Base-by-base conservation (phyloP, 2,113 vertebrate species). In the Pipa parva region DNA sequence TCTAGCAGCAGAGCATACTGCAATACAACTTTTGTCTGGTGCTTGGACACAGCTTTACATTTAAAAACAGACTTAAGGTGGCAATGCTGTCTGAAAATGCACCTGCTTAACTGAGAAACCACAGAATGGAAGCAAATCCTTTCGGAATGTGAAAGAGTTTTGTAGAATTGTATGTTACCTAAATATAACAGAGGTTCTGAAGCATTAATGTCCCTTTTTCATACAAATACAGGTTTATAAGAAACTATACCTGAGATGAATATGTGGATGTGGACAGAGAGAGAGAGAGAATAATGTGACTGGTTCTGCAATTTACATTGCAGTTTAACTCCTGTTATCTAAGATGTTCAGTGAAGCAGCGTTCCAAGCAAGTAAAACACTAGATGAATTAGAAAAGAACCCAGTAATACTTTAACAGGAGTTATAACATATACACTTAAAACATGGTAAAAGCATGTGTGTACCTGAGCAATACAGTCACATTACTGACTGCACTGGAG, bases 381-480 rank as follows among this genome's bases (percentile, higher is more conserved):
- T 60, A 18, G 17, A 58, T 28, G 11, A 51, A 36, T 36, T 68
- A 24, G 33, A 58, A 58, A 21, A 36, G 17, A 20, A 49, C 17
- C 54, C 54, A 36, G 17, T 61, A 69, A 69, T 61, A 69, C 66
- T 69, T 59, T 42, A 18, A 25, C 11, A 26, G 28, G 28, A 4
- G 37, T n/a, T 66, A 29, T 59, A 29, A 39, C 17, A 58, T 13
- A 60, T 52, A 29, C 45, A 15, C 26, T 28, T 37, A 15, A 21
- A 29, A 58, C 42, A 25, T 60, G 48, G 21, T 37, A 63, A 63
- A 33, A 45, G 39, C 12, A 69, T 18, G 26, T 3, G 18, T 61
- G 66, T 69, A 61, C 66, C 66, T 69, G 66, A 69, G 66, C 58
- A 36, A 54, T 52, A 59, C 57, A 61, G 58, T 61, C 66, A 39